Conservation (phyloP, 2,797 vertebrate genomes). For the Hybognathus amarus region DNA sequence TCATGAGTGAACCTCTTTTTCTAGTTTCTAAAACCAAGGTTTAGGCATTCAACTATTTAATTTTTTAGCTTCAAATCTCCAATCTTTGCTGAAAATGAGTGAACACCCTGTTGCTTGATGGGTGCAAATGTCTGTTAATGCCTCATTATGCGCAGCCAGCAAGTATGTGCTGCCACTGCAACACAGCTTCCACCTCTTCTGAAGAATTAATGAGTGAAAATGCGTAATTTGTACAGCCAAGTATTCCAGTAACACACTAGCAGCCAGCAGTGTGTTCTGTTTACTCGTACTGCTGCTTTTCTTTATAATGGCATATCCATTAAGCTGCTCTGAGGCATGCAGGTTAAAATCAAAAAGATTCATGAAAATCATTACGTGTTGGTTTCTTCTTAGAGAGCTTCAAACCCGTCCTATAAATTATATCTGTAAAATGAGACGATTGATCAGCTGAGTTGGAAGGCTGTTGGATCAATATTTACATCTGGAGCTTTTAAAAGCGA, state of each 20-base stretch:
- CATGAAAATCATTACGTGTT: not conserved
- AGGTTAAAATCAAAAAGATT: constrained; percentile 7
- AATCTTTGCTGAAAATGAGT: not conserved
- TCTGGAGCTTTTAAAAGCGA: not conserved
- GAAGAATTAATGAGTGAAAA: constrained; percentile 17
- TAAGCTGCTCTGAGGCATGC: constrained; percentile 4
- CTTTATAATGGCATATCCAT: constrained; percentile 3
- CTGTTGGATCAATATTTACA: not conserved
- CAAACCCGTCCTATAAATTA: not conserved
- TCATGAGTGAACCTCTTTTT: not conserved
- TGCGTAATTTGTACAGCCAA: constrained; percentile 1
- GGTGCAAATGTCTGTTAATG: not conserved
- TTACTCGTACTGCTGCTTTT: constrained; percentile 3
- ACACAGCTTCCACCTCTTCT: not conserved
- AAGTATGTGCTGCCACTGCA: not conserved
- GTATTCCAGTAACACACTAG: not conserved
- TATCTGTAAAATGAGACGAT: not conserved
- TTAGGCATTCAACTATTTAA: not conserved
- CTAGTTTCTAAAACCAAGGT: not conserved
- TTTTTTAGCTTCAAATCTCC: not conserved
- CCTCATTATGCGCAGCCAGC: not conserved
- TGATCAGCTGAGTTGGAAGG: not conserved
- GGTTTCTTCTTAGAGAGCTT: constrained; percentile 2
- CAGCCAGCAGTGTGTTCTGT: constrained; percentile 6
- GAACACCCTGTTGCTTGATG: constrained; percentile 11